Base-by-base conservation (phyloP, 1,140 invertebrate species). In the Ericerus pela region DNA sequence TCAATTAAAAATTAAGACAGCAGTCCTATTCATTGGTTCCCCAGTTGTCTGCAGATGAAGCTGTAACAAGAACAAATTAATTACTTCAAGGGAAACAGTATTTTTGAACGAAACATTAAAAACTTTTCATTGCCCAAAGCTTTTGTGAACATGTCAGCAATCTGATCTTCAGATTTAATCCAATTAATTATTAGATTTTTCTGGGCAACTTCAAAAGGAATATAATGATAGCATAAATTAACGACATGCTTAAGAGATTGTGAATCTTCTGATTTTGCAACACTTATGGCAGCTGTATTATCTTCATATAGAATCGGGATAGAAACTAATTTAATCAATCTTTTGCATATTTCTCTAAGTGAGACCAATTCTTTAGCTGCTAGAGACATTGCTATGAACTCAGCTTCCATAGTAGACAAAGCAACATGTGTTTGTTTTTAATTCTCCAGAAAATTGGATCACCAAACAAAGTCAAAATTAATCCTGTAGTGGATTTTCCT, bases 391-490 rank as follows among this genome's bases (percentile, higher is more conserved):
- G 66, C 64, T 11, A 68, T 60, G 53, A 67, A 70, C 56, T 72
- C 70, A 2, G 66, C 64, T 62, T 70, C 68, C 1, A 64, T 62
- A 10, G 61, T 63, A 11, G 63, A 68, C 5, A 69, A 58, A 43
- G 67, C 62, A 20, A 67, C 58, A 5, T 53, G 61, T 11, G 56
- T 56, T 51, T 70, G 68, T 47, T 67, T 64, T 36, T 61, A 62
- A 51, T 58, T 59, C 11, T 57, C n/a, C n/a, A n/a, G n/a, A n/a
- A n/a, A n/a, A n/a, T n/a, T n/a, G n/a, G n/a, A n/a, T n/a, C n/a
- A n/a, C 36, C 67, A 56, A 54, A 56, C n/a, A 64, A 24, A 24
- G 61, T 33, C 26, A 62, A 38, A 0, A 59, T 47, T 54, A 58
- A 63, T 12, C 64, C 64, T 41, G 58, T 57, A 12, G 58, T 62